phyloP scores from a whole-genome alignment of 2,797 vertebrate genomes.

The Sebastes wilsoni region DNA sequence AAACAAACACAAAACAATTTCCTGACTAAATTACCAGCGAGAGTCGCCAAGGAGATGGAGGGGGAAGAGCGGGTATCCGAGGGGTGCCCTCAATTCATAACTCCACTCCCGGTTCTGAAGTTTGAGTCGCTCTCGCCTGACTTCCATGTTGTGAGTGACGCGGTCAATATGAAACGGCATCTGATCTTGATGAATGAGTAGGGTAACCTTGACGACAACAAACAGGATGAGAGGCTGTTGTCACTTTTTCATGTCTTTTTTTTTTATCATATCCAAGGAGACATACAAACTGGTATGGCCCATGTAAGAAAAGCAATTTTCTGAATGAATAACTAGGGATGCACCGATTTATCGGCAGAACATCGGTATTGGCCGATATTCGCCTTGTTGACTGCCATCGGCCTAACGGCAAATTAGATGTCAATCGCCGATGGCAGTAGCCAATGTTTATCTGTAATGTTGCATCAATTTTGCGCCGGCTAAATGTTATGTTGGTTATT shows the following conservation, averaged over 20 bases:
- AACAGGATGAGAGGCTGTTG: neutral
- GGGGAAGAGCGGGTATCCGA: neutral
- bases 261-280: neutral
- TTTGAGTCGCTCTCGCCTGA: constrained; percentile 27
- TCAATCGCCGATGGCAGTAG: no score
- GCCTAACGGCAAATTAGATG: no score
- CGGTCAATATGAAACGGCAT: neutral
- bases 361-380: no score
- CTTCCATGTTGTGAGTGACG: constrained; percentile 21
- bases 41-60: constrained; percentile 47
- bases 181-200: neutral
- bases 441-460: no score
- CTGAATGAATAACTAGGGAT: neutral
- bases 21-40: constrained; percentile 65
- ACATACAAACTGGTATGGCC: neutral
- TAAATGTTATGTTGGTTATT: no score
- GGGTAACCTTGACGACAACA: constrained; percentile 36
- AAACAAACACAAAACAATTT: constrained; percentile 78
- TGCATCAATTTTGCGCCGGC: no score
- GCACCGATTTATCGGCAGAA: no score
- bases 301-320: neutral
- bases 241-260: neutral
- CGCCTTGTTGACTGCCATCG: no score
- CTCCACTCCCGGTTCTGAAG: constrained; percentile 9
- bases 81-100: constrained; percentile 47